Evolutionary conservation across 1,140 invertebrate species (phyloP).

Genomic region (Oryctes rhinoceros): DNA sequence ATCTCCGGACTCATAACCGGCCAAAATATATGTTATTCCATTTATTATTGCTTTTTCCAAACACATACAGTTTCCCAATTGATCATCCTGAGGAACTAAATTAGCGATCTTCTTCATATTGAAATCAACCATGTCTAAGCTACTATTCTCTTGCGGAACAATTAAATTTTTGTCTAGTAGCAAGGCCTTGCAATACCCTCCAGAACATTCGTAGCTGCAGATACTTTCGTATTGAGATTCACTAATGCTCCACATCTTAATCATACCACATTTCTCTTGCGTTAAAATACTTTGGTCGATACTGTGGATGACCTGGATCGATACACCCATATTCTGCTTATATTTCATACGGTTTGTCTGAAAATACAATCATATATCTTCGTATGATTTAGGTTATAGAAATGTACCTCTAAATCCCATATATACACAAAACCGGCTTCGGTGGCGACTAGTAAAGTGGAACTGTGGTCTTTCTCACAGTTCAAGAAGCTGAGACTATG

Average conservation of each 20-base stretch:
- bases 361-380: neutral
- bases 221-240: conserved; percentile 67
- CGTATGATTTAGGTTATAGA: neutral
- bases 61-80: conserved; percentile 51
- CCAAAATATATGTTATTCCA: conserved; percentile 49
- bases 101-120: conserved; percentile 47
- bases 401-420: conserved; percentile 75
- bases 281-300: conserved; percentile 67
- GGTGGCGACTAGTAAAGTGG: conserved; percentile 73
- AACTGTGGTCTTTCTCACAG: conserved; percentile 62
- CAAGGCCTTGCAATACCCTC: conserved; percentile 72
- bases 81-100: conserved; percentile 47
- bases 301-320: conserved; percentile 66
- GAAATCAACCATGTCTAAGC: conserved; percentile 62
- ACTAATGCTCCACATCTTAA: conserved; percentile 72
- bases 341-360: conserved; percentile 70
- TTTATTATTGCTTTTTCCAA: conserved; percentile 50
- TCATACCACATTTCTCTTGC: conserved; percentile 74
- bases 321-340: conserved; percentile 67
- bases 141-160: conserved; percentile 70
- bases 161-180: conserved; percentile 69
- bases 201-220: conserved; percentile 68
- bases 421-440: conserved; percentile 74
- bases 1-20: conserved; percentile 63
- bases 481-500: conserved; percentile 72